Base-by-base conservation (phyloP, 1,140 invertebrate genomes). In the Drosophila equinoxialis region DNA sequence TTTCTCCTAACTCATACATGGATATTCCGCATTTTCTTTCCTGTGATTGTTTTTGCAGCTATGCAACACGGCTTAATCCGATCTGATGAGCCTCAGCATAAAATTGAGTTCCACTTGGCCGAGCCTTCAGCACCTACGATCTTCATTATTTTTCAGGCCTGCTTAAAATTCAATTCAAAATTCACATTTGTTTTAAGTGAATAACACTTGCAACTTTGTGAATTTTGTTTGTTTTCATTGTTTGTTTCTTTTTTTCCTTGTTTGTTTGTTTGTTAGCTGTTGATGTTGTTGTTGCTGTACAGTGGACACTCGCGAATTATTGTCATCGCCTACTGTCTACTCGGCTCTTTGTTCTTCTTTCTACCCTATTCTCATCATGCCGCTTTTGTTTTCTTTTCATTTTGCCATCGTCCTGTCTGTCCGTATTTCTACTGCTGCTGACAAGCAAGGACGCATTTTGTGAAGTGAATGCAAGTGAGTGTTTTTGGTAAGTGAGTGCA, bases 231-330 rank as follows among this genome's bases (percentile, higher is more conserved):
- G 17, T 51, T 23, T 20, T 30, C 5, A 30, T 30, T 30, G 30
- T 30, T 30, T 0, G 30, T 26, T 26, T 26, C 4, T 26, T 26
- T 26, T 5, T 26, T 26, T 45, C 5, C 1, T 17, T 17, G 17
- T 17, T 17, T 17, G 17, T 17, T 17, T 17, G 17, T 17, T 17
- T 17, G 17, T 17, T 17, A 17, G 1, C 17, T 17, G 17, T 42
- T 42, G 39, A n/a, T 41, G 39, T 41, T 41, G 39, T 41, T 41
- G 39, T 41, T 42, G 41, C 17, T 48, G 45, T 48, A 51, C 17
- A 51, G 45, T 51, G 45, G 45, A 51, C 45, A 51, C 45, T 51
- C 45, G 45, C 45, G 45, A 23, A 51, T 51, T 51, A 51, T 51
- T 51, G 45, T 48, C 7, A 20, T 20, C 45, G 17, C 14, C 6